Evolutionary conservation across 2,797 vertebrate species (phyloP), one percentile per base, ranked within the genome.

Genomic region (Lagocephalus sceleratus): DNA sequence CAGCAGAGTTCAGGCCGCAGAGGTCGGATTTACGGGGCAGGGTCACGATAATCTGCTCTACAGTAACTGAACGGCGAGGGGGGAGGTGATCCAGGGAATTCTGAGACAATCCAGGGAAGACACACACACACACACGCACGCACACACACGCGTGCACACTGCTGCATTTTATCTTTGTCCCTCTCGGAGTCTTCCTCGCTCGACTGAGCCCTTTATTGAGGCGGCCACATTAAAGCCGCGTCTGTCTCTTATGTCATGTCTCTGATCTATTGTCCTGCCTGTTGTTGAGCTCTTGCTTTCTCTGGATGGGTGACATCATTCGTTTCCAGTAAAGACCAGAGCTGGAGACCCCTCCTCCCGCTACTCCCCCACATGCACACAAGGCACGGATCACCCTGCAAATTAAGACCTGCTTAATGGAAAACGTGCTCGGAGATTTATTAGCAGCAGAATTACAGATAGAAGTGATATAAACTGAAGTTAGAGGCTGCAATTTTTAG

Each of bases 241-340:
- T 64, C 63, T 61, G 46, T 51, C 56, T 81, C 69, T 81, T 79
- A 82, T 85, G 82, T 87, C 83, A 83, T 59, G 68, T 72, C 72
- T 74, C 59, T 70, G 54, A 78, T 79, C 82, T 76, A 78, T 86
- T 87, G 82, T 87, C 71, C 71, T 20, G 47, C 41, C 62, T 71
- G 66, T 71, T 76, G 73, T 73, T 63, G 64, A 65, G 62, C 62
- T 66, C 64, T 51, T 62, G 44, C 77, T 57, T 64, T 60, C 66
- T 67, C 47, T 60, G 66, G 44, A 75, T 19, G 64, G 69, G 75
- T 88, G 84, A 88, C 85, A 86, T 89, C 85, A 90, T 77, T 76
- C 46, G 64, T 81, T 85, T 88, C 86, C 86, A 84, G 83, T 87
- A 87, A 90, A 80, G 71, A 68, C 67, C 71, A 64, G 59, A 57